A percentile compares a stretch with the other conserved stretches of the same genome.
Evolutionary conservation across 2,888 invertebrate genomes (phyloP).

Genomic region (Drosophila antonietae): DNA sequence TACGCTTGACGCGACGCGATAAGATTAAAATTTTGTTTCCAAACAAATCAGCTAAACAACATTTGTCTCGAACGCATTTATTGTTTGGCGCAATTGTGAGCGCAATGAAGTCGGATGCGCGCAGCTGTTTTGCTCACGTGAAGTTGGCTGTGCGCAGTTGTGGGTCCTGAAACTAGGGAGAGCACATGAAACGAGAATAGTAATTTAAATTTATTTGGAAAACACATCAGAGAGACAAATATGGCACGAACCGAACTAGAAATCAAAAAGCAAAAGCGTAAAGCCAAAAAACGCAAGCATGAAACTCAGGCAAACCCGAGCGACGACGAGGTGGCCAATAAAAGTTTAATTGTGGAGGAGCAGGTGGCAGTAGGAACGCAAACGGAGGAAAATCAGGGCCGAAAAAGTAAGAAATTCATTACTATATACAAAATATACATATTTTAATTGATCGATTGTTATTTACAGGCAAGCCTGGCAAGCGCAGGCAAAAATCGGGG

Average conservation of each 20-base stretch:
- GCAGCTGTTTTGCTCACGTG: neutral
- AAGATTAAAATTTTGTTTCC: slow-evolving; percentile 41
- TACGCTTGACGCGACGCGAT: slow-evolving; percentile 32
- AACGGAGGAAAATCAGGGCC: slow-evolving; percentile 11
- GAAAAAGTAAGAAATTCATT: slow-evolving; percentile 16
- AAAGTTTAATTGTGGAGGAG: slow-evolving; percentile 78
- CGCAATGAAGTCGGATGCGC: slow-evolving; percentile 12
- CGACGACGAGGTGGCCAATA: slow-evolving; percentile 79
- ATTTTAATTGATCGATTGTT: neutral
- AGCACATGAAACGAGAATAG: slow-evolving; percentile 44
- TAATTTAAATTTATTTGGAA: slow-evolving; percentile 29
- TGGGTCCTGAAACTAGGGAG: slow-evolving; percentile 21
- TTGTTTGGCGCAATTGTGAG: slow-evolving; percentile 4
- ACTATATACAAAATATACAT: neutral
- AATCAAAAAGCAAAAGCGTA: slow-evolving; percentile 59
- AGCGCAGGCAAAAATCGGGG: slow-evolving; percentile 52
- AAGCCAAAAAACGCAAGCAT: slow-evolving; percentile 72
- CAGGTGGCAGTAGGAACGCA: slow-evolving; percentile 23
- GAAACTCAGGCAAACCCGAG: slow-evolving; percentile 47
- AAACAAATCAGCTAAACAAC: slow-evolving; percentile 39
- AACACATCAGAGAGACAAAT: slow-evolving; percentile 2
- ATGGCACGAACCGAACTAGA: slow-evolving; percentile 72
- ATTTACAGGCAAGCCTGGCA: slow-evolving; percentile 43
- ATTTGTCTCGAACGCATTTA: slow-evolving; percentile 21
- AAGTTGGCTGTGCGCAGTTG: slow-evolving; percentile 20